Evolutionary conservation across 2,113 vertebrate species (phyloP), one percentile per base, ranked within the genome.

Genomic region (Actinemys pallida): DNA sequence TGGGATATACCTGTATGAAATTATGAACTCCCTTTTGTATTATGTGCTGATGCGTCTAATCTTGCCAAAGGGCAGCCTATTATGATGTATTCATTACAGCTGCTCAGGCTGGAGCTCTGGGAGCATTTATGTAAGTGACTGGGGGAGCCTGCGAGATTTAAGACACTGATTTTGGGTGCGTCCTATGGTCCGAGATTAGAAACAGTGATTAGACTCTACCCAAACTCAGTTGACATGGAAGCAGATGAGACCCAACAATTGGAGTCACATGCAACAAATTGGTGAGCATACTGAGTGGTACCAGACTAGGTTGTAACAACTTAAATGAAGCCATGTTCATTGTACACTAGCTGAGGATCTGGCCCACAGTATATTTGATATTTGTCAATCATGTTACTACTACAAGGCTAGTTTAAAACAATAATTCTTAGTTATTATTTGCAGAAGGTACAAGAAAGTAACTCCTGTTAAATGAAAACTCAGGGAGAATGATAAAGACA

Each of bases 1-100:
- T 5, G 5, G 24, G 9, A 7, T 49, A 69, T 3, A 8, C 52
- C 42, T 0, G 0, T 49, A 56, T 75, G 20, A 72, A 87, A 49
- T 57, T 10, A 57, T 57, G 56, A 57, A 57, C 56, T 57, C 10
- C 56, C 25, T 57, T 57, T 57, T 57, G 56, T 57, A 27, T 57
- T 57, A 57, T 57, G 56, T 11, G 56, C 24, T 57, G 56, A 54
- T 24, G 27, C 24, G 10, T 57, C 31, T 69, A n/a, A 69, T 69
- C 62, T 69, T 62, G 59, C 59, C 62, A 69, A 69, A 69, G 16
- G 31, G 35, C 35, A 17, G 62, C 35, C 31, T 69, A 4, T n/a
- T 69, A 69, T n/a, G 35, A 69, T 69, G 35, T 69, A 69, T 35
- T 69, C 35, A 69, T n/a, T 69, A 35, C 62, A 69, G 14, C 16